Evolutionary conservation across 2,113 vertebrate genomes (phyloP).

Genomic region (Syngnathus scovelli): DNA sequence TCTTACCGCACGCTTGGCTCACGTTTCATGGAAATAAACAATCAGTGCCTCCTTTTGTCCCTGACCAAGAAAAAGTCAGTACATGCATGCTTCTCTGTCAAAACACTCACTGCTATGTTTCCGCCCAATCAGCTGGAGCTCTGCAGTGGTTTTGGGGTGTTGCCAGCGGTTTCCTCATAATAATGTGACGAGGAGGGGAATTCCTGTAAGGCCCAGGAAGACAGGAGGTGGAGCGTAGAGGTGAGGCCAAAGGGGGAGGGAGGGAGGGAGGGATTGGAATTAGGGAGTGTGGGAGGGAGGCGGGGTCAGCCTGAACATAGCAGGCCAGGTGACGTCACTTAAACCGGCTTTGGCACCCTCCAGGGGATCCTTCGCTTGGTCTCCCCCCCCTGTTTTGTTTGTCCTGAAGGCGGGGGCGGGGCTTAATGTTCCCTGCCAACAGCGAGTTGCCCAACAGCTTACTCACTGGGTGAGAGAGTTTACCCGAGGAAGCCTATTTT

Average conservation of each 20-base stretch:
- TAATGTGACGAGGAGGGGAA: conserved; percentile 68
- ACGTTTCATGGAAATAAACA: conserved; percentile 24
- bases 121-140: conserved; percentile 59
- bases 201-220: conserved; percentile 59
- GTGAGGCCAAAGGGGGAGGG: background rate
- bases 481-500: background rate
- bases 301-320: conserved; percentile 33
- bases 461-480: conserved; percentile 8
- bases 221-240: background rate
- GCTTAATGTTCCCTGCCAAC: conserved; percentile 27
- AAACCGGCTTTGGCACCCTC: conserved; percentile 55
- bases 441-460: conserved; percentile 41
- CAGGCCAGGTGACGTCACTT: conserved; percentile 50
- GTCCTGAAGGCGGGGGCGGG: conserved; percentile 24
- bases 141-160: conserved; percentile 35
- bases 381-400: conserved; percentile 20
- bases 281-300: conserved; percentile 1
- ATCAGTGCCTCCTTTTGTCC: conserved; percentile 24
- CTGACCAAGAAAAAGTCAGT: conserved; percentile 26
- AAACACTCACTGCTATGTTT: conserved; percentile 43
- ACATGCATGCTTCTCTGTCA: conserved; percentile 37
- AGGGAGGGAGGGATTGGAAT: conserved; percentile 11
- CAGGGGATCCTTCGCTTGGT: conserved; percentile 43
- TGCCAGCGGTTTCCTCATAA: conserved; percentile 53
- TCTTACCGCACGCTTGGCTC: conserved; percentile 29